phyloP scores from a whole-genome alignment of 2,888 invertebrate genomes.

The Boloria euphrosyne region DNA sequence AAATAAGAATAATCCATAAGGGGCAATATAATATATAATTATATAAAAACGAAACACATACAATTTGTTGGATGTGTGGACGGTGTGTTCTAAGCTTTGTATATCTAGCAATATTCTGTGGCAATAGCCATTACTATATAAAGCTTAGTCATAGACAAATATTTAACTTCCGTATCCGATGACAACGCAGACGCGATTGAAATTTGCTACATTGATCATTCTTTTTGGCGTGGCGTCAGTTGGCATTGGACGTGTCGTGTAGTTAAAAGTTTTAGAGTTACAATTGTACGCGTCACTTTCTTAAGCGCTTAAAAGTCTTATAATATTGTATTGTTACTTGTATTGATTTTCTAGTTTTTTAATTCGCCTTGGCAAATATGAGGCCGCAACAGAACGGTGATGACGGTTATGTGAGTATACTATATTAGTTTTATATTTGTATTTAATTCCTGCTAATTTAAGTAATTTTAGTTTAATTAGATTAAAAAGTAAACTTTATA shows the following conservation, averaged over 20 bases:
- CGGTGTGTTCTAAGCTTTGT: no score
- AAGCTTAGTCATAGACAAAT: constrained; percentile 6
- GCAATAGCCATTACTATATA: no score
- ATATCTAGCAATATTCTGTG: no score
- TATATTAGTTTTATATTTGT: neutral
- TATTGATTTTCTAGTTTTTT: constrained; percentile 1
- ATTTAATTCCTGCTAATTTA: neutral
- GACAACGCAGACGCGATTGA: constrained; percentile 16
- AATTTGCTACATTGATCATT: constrained; percentile 41
- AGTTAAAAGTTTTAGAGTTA: neutral
- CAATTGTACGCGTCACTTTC: neutral
- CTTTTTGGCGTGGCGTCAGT: constrained; percentile 73
- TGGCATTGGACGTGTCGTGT: constrained; percentile 46
- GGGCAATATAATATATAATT: no score
- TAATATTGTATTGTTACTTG: constrained; percentile 6
- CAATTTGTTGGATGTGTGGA: no score
- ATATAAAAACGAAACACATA: no score
- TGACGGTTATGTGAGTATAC: constrained; percentile 73
- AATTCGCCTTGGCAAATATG: constrained; percentile 51
- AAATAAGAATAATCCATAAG: no score
- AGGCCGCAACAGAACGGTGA: constrained; percentile 75
- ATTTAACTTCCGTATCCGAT: constrained; percentile 20
- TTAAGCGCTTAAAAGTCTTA: constrained; percentile 34
- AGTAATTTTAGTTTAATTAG: neutral
- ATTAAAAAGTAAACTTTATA: no score